Percentiles rank a stretch among this genome's conserved stretches.
These are phyloP conservation scores for Parnassius apollo DNA, from an alignment of 2,888 invertebrate species.

Conservation along the genomic window DNA sequence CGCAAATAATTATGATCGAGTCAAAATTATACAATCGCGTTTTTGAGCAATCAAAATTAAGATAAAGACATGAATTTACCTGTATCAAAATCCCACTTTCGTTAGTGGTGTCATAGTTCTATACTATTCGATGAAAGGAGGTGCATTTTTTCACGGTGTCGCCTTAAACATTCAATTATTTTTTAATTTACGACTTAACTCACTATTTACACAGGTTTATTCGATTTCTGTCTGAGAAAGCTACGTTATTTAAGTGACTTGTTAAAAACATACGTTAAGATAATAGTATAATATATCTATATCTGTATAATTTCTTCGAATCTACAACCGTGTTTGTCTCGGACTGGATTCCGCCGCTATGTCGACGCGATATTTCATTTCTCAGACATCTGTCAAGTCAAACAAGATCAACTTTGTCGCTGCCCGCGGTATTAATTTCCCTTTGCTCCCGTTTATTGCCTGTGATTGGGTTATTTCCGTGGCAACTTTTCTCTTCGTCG, in stretches of 20 bases:
- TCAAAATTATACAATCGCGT: too few relatives aligned
- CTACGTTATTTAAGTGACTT: slow-evolving; percentile 7
- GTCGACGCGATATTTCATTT: slow-evolving; percentile 65
- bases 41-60: too few relatives aligned
- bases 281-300: slow-evolving; percentile 4
- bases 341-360: slow-evolving; percentile 36
- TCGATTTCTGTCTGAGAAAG: too few relatives aligned
- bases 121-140: too few relatives aligned
- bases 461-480: slow-evolving; percentile 72
- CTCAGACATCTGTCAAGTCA: slow-evolving; percentile 64
- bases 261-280: slow-evolving; percentile 6
- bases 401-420: slow-evolving; percentile 67
- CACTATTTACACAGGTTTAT: too few relatives aligned
- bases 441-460: slow-evolving; percentile 64
- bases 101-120: too few relatives aligned
- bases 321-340: slow-evolving; percentile 37
- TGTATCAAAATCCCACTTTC: too few relatives aligned
- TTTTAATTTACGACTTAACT: too few relatives aligned
- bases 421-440: slow-evolving; percentile 69
- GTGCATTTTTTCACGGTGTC: too few relatives aligned
- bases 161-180: too few relatives aligned
- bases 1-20: too few relatives aligned
- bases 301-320: slow-evolving; percentile 39
- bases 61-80: too few relatives aligned
- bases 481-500: slow-evolving; percentile 57